Base-by-base conservation (phyloP, 2,113 vertebrate genomes). In the Prunella himalayana region DNA sequence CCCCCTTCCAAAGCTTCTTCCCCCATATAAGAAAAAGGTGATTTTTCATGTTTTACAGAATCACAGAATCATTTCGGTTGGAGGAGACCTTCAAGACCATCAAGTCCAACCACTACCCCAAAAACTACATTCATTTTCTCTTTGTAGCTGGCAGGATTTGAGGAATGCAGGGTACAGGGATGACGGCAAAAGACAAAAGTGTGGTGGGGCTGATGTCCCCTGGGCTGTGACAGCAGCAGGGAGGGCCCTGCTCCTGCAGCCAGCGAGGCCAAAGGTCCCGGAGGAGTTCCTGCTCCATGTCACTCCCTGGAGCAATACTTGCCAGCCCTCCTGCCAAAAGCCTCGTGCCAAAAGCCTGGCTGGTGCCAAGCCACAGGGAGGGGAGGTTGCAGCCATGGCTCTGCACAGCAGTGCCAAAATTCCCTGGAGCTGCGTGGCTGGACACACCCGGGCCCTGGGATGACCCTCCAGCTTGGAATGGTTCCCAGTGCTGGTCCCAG, bases 121-220 rank as follows among this genome's bases (percentile, higher is more conserved):
- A 53, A 47, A 39, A 0, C 4, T 15, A 27, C 11, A 39, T 16
- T 41, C 0, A 25, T 85, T 64, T 82, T 66, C 20, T 45, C 33
- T 39, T 27, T 70, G 60, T 13, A 78, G 54, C 17, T 33, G 44
- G 21, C 61, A 68, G 71, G 45, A 72, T 69, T 44, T 82, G 70
- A 71, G 35, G 70, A 33, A 79, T 39, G 8, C 4, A 25, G 7
- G 30, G 18, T 8, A 51, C 7, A 59, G 35, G 45, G 56, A 61
- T 33, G 65, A 73, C 4, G 41, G 56, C 44, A 49, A 28, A 22
- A 35, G 90, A 54, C n/a, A 66, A 35, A 17, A 61, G 44, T 0
- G 6, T 1, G 0, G 56, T 2, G 7, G 77, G 39, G 33, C 16
- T 33, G 11, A 16, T 0, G 2, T 65, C 37, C 50, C 68, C 24